These are phyloP conservation scores for Himalopsyche phryganea DNA, from an alignment of 1,140 invertebrate species.

Conservation along the genomic window DNA sequence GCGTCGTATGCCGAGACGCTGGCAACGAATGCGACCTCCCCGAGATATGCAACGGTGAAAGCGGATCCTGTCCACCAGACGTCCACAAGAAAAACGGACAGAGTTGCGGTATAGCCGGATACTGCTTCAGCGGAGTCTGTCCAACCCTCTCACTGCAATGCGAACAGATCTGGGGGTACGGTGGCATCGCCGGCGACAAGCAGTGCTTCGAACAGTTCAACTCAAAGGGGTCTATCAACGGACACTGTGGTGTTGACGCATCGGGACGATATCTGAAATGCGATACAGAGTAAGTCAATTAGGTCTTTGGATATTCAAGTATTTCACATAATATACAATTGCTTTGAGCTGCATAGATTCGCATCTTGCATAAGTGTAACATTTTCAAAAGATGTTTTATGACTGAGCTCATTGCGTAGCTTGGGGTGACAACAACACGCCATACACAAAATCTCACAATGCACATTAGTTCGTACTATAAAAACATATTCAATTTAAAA, in stretches of 20 bases:
- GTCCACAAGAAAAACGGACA: constrained; percentile 89
- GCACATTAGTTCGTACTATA: no score
- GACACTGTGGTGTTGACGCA: constrained; percentile 84
- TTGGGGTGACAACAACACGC: no score
- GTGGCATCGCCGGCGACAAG: constrained; percentile 69
- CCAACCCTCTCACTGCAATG: constrained; percentile 85
- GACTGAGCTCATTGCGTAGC: no score
- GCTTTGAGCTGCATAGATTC: no score
- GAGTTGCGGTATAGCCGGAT: constrained; percentile 69
- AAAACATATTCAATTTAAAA: no score
- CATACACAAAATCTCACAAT: no score
- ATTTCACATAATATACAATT: no score
- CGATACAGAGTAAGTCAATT: constrained; percentile 72
- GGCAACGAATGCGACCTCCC: constrained; percentile 92
- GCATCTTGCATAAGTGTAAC: no score
- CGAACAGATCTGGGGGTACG: constrained; percentile 86
- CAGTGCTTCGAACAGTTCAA: constrained; percentile 93
- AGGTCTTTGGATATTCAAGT: no score
- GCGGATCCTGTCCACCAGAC: constrained; percentile 83
- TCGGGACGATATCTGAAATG: constrained; percentile 82
- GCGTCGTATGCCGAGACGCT: constrained; percentile 76
- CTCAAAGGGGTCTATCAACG: constrained; percentile 86
- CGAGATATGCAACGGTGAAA: constrained; percentile 83
- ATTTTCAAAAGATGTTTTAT: no score
- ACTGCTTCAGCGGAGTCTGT: constrained; percentile 89